A percentile compares a stretch with the other conserved stretches of the same genome.
Evolutionary conservation across 2,113 vertebrate species (phyloP).

Genomic region (Numida meleagris): DNA sequence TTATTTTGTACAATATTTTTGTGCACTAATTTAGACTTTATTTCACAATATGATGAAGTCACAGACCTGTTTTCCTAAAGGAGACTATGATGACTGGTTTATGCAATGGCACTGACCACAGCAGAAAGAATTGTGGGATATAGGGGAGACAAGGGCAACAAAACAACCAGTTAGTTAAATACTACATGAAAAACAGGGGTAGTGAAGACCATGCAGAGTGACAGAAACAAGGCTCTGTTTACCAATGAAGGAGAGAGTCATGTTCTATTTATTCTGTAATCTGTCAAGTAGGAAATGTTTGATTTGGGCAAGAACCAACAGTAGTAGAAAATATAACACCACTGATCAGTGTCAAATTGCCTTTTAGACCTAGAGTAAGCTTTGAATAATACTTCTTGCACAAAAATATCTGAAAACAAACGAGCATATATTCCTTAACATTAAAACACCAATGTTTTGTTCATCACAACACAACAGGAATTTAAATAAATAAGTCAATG

Average conservation of each 20-base stretch:
- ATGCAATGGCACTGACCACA: conserved; percentile 23
- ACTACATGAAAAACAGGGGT: conserved; percentile 16
- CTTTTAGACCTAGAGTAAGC: not conserved
- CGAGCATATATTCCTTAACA: not conserved
- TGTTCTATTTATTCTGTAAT: conserved; percentile 38
- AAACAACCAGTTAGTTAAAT: conserved; percentile 3
- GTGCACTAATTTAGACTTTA: conserved; percentile 16
- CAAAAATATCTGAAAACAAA: not conserved
- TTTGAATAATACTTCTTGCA: not conserved
- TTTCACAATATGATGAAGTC: conserved; percentile 36
- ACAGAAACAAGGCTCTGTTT: conserved; percentile 33
- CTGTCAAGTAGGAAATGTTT: conserved; percentile 20
- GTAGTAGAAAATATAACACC: conserved; percentile 38
- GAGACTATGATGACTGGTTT: not conserved
- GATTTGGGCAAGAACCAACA: conserved; percentile 45
- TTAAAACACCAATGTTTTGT: not conserved
- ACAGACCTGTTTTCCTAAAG: conserved; percentile 43
- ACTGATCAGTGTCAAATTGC: not conserved
- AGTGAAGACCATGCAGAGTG: not conserved
- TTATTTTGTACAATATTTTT: conserved; percentile 10
- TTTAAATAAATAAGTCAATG: not conserved
- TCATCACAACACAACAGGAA: not conserved
- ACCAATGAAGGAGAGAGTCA: not conserved
- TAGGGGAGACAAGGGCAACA: not conserved
- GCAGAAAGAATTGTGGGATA: conserved; percentile 18